Evolutionary conservation across 2,797 vertebrate species (phyloP).

Genomic region (Galagoides demidoff): DNA sequence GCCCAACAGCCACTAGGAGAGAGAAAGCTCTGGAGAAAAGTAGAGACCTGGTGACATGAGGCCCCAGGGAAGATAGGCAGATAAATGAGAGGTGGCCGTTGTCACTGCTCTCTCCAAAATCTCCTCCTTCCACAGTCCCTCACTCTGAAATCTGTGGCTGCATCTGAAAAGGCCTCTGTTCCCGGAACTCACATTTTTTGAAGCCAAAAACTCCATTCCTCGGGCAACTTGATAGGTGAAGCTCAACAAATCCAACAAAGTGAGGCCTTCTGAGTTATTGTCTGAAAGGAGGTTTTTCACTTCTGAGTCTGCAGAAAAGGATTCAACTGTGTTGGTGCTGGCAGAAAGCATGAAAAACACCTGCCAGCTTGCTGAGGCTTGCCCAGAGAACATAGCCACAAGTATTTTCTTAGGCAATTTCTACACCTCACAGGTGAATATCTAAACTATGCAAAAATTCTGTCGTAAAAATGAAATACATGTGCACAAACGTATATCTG

Average conservation of each 20-base stretch:
- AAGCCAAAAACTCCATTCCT: conserved; percentile 99
- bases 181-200: conserved; percentile 95
- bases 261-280: conserved; percentile 93
- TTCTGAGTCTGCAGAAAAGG: conserved; percentile 89
- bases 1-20: background rate
- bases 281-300: conserved; percentile 94
- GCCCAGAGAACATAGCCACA: background rate
- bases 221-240: conserved; percentile 98
- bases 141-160: background rate
- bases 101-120: background rate
- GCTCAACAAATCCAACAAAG: conserved; percentile 95
- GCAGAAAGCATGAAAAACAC: background rate
- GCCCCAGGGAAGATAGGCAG: background rate
- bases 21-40: background rate
- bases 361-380: background rate
- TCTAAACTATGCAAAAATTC: background rate
- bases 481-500: background rate
- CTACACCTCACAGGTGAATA: background rate
- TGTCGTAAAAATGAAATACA: background rate
- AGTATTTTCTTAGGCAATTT: background rate
- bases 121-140: background rate
- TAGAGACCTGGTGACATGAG: accelerated
- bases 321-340: background rate
- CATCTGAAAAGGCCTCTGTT: background rate
- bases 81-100: background rate